Evolutionary conservation across 2,888 invertebrate species (phyloP).

Genomic region (Dasypogon diadema): DNA sequence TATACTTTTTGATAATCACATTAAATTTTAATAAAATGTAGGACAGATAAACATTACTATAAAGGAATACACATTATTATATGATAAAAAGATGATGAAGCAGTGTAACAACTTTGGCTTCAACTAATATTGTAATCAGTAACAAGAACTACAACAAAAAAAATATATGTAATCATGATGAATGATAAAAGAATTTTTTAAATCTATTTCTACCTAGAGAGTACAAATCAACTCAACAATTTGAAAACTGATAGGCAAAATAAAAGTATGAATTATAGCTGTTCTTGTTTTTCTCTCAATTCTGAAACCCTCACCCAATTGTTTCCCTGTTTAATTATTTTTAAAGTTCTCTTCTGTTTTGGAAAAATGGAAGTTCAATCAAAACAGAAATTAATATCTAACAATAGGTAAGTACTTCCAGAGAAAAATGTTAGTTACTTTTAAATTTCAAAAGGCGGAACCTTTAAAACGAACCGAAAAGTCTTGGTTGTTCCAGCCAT

Average conservation of each 20-base stretch:
- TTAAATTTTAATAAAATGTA: constrained; percentile 40
- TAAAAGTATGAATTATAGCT: constrained; percentile 48
- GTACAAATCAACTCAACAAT: constrained; percentile 55
- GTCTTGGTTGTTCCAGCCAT: no score
- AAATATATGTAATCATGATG: constrained; percentile 33
- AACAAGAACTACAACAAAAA: constrained; percentile 34
- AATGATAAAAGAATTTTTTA: constrained; percentile 52
- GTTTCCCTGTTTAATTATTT: no score
- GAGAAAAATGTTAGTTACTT: no score
- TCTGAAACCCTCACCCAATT: no score
- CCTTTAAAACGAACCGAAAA: no score
- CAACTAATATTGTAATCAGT: constrained; percentile 39
- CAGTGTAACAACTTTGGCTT: constrained; percentile 32
- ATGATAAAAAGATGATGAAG: constrained; percentile 32
- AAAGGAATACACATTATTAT: constrained; percentile 23
- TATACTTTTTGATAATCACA: constrained; percentile 45
- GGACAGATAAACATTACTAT: constrained; percentile 38
- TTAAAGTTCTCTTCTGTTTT: no score
- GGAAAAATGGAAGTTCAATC: no score
- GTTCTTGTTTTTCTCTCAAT: not conserved
- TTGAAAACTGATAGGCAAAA: constrained; percentile 51
- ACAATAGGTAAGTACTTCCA: no score
- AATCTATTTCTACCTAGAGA: constrained; percentile 57
- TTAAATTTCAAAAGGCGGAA: no score
- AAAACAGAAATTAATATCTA: no score